phyloP scores from a whole-genome alignment of 2,797 vertebrate species.

The Limnodromus scolopaceus region DNA sequence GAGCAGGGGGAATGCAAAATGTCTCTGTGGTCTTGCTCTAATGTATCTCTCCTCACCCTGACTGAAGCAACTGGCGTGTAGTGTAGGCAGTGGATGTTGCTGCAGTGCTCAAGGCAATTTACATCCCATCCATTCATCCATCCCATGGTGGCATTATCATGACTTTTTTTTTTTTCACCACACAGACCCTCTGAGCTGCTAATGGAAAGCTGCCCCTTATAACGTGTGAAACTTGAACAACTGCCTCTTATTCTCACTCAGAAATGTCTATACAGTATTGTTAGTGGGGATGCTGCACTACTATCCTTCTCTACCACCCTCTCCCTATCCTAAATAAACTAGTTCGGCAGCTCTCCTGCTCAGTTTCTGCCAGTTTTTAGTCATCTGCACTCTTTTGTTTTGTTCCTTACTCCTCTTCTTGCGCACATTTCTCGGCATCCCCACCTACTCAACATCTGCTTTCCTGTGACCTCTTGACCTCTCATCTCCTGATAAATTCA shows the following conservation, averaged over 20 bases:
- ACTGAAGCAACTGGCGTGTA: background rate
- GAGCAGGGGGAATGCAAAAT: background rate
- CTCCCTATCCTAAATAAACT: background rate
- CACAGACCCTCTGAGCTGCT: background rate
- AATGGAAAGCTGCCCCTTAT: background rate
- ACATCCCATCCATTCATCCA: background rate
- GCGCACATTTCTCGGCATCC: background rate
- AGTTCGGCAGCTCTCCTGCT: background rate
- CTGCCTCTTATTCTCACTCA: background rate
- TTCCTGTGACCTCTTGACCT: background rate
- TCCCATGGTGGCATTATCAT: background rate
- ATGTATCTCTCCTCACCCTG: background rate
- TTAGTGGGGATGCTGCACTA: background rate
- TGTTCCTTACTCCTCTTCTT: background rate
- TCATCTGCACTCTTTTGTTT: background rate
- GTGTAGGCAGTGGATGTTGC: background rate
- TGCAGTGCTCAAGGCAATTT: background rate
- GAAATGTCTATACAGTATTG: background rate
- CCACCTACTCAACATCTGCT: background rate
- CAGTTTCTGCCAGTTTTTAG: background rate
- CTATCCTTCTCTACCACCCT: background rate
- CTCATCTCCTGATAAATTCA: background rate
- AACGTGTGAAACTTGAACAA: fast-evolving
- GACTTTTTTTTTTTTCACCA: background rate
- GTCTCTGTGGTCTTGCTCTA: background rate